These are phyloP conservation scores for Cryptops parisi DNA, from an alignment of 2,888 invertebrate species.

Conservation along the genomic window DNA sequence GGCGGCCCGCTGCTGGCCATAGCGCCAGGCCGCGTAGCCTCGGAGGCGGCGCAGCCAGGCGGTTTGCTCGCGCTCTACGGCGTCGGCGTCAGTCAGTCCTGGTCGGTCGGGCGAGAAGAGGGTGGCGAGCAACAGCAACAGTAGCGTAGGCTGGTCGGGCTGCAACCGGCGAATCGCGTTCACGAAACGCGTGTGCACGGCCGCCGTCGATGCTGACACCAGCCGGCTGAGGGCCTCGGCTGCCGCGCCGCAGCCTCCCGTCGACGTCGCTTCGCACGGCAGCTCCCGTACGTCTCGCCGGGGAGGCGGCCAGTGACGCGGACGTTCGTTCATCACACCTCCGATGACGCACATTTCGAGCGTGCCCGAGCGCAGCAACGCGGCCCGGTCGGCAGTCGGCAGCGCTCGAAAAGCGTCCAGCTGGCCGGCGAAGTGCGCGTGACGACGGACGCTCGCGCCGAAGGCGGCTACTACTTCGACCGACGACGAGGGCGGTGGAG, in stretches of 20 bases:
- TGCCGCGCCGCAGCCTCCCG: conserved; percentile 23
- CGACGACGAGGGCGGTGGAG: background rate
- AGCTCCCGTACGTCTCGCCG: no score
- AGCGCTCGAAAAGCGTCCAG: conserved; percentile 25
- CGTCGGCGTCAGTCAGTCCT: conserved; percentile 26
- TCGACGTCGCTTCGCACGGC: conserved; percentile 8
- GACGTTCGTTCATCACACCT: conserved; percentile 32
- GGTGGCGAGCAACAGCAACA: conserved; percentile 33
- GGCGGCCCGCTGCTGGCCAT: conserved; percentile 26
- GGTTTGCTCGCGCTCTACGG: conserved; percentile 31
- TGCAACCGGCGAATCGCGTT: conserved; percentile 30
- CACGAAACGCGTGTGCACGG: conserved; percentile 33
- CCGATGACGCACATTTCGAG: conserved; percentile 35
- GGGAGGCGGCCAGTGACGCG: background rate
- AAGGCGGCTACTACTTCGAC: conserved; percentile 28
- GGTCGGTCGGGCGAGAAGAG: conserved; percentile 33
- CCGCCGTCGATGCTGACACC: conserved; percentile 28
- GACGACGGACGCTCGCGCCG: conserved; percentile 26
- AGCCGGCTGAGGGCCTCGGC: conserved; percentile 26
- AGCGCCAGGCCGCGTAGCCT: conserved; percentile 29
- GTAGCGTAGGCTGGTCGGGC: conserved; percentile 31
- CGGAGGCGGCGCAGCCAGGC: conserved; percentile 22
- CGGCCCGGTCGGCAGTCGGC: conserved; percentile 24
- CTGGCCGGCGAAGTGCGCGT: conserved; percentile 26
- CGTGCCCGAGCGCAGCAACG: conserved; percentile 30